A percentile compares a stretch with the other conserved stretches of the same genome.
Conservation (phyloP, 2,797 vertebrate genomes). For the Microchirus variegatus region DNA sequence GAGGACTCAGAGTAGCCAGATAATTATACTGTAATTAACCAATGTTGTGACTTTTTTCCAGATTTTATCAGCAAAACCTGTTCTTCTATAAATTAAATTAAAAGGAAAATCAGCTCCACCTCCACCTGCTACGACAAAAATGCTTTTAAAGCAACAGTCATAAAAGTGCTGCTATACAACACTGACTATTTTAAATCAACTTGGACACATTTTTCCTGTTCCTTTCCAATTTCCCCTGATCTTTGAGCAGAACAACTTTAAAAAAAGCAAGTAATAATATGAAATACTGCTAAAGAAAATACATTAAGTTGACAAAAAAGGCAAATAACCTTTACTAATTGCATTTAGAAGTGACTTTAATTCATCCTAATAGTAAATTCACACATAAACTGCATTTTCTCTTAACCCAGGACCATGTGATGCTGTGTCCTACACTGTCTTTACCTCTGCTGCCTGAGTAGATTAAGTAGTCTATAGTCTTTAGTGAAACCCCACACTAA, state of each 20-base stretch:
- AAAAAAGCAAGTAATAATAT: background rate
- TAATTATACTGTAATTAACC: background rate
- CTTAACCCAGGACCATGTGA: background rate
- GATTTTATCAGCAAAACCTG: too few relatives aligned
- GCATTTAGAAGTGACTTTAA: too few relatives aligned
- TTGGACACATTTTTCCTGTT: background rate
- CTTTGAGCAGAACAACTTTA: background rate
- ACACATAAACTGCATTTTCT: constrained; percentile 1
- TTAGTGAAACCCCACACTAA: constrained; percentile 23
- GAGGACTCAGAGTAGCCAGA: background rate
- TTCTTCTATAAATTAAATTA: too few relatives aligned
- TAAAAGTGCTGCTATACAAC: background rate
- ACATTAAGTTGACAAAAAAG: background rate
- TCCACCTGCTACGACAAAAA: too few relatives aligned
- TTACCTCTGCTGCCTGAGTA: constrained; percentile 25
- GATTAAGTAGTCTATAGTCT: constrained; percentile 40
- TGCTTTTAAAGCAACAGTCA: too few relatives aligned
- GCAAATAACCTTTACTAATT: constrained; percentile 4
- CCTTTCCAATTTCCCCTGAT: background rate
- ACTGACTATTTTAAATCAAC: background rate
- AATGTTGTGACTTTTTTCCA: background rate
- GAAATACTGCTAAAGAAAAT: background rate
- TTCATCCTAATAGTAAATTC: constrained; percentile 19
- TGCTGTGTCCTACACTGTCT: constrained; percentile 5
- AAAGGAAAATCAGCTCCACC: too few relatives aligned